Percentiles rank a stretch among this genome's conserved stretches.
These are phyloP conservation scores for Drepana falcataria DNA, from an alignment of 2,888 invertebrate species.

Conservation along the genomic window DNA sequence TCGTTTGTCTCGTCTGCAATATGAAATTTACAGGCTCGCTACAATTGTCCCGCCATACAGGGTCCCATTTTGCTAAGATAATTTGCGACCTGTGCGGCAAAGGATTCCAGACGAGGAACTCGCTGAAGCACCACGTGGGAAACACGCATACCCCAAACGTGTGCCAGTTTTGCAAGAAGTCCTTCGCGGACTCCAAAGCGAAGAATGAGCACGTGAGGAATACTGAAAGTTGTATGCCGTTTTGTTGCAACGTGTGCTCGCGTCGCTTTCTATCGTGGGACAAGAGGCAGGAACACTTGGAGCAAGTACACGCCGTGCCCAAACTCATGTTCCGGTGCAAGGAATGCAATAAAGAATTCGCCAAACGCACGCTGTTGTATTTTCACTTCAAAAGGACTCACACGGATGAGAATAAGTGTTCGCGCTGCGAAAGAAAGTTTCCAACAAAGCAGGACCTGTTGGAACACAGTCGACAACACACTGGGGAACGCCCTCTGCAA, in stretches of 20 bases:
- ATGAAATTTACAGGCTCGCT: conserved; percentile 11
- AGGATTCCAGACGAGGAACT: conserved; percentile 5
- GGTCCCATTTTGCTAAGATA: conserved; percentile 15
- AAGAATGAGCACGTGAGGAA: conserved; percentile 20
- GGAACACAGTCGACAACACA: conserved; percentile 13
- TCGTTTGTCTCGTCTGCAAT: conserved; percentile 15
- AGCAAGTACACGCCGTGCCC: conserved; percentile 18
- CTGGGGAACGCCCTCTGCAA: conserved; percentile 2
- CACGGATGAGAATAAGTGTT: conserved; percentile 20
- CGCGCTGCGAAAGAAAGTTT: conserved; percentile 19
- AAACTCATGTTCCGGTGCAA: conserved; percentile 17
- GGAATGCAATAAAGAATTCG: conserved; percentile 19
- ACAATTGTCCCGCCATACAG: conserved; percentile 16
- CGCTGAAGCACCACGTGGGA: background rate
- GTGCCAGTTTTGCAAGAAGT: conserved; percentile 34
- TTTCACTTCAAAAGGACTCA: conserved; percentile 22
- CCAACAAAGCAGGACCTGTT: conserved; percentile 9
- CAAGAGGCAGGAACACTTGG: conserved; percentile 19
- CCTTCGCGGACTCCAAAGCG: conserved; percentile 26
- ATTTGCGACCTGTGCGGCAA: conserved; percentile 20
- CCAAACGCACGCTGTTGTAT: conserved; percentile 16
- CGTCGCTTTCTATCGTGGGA: conserved; percentile 22
- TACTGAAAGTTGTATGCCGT: conserved; percentile 18
- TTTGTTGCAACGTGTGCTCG: conserved; percentile 18
- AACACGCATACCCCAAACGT: conserved; percentile 20